Evolutionary conservation across 2,113 vertebrate species (phyloP).

Genomic region (Anarhynchus alexandrinus): DNA sequence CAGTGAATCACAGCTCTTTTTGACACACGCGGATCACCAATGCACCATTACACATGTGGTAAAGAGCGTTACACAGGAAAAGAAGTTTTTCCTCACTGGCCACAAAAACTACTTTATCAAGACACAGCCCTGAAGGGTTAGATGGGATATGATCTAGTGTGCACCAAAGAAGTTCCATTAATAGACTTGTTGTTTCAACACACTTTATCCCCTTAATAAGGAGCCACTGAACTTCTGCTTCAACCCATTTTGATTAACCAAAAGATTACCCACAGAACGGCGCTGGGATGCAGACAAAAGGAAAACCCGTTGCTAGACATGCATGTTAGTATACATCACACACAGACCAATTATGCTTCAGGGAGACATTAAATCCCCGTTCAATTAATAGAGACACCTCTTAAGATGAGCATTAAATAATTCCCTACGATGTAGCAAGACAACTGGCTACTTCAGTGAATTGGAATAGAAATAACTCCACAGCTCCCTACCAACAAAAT

Average conservation of each 20-base stretch:
- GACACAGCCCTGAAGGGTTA: background rate
- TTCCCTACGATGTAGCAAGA: background rate
- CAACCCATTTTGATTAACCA: background rate
- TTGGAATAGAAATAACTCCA: background rate
- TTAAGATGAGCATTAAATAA: constrained; percentile 53
- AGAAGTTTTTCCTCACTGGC: background rate
- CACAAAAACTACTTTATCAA: background rate
- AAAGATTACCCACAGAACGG: background rate
- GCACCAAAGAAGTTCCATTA: background rate
- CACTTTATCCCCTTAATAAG: background rate
- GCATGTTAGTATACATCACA: background rate
- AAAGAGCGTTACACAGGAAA: background rate
- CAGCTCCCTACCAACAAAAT: background rate
- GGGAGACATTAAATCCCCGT: constrained; percentile 36
- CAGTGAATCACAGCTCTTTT: background rate
- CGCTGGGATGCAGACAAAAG: background rate
- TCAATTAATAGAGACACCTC: constrained; percentile 35
- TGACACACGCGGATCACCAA: background rate
- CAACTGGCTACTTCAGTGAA: background rate
- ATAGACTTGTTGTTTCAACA: background rate
- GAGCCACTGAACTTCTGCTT: background rate
- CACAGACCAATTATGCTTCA: background rate
- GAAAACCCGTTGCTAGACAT: background rate
- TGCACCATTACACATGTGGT: background rate
- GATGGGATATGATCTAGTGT: background rate